Base-by-base conservation (phyloP, 2,113 vertebrate species). In the Pterocles orientalis region DNA sequence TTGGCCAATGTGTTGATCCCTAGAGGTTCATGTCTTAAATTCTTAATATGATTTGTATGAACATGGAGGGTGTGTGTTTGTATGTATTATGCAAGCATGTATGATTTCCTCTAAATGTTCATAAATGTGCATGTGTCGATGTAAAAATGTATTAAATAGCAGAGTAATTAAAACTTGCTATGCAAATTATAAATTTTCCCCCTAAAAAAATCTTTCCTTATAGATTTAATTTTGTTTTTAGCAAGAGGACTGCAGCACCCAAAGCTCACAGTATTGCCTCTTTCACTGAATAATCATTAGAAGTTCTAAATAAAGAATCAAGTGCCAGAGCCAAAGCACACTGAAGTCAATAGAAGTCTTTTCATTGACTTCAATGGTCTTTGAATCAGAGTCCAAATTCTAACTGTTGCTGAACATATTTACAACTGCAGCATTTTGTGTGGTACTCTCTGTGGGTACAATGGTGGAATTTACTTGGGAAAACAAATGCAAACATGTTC, bases 301-400 rank as follows among this genome's bases (percentile, higher is more conserved):
- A 86, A 69, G 58, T 75, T 93, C 90, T 94, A 90, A 96, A 93
- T 75, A 96, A 95, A 94, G 90, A 93, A 90, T 75, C 85, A 60
- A 93, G 88, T 86, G 85, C 76, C 1, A 5, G 60, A 94, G 95
- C 82, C 93, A 96, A 95, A 95, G 85, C 94, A 94, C 75, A 80
- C 58, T 86, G 68, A 88, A 94, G 81, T 95, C 82, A 94, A 91
- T 73, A 93, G 56, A 47, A 93, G 54, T 60, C 85, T 96, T 96
- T 93, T 92, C 85, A 86, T 14, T 92, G 50, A 73, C 85, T 96
- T 96, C 71, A 93, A 90, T 83, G 79, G 47, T 79, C 93, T 96
- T 96, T 96, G 93, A 93, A 81, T 96, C 50, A 58, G 76, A 81
- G 61, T 92, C 75, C 92, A 96, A 87, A 90, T 86, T 82, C 41